Evolutionary conservation across 2,113 vertebrate species (phyloP).

Genomic region (Chaetops frenatus): DNA sequence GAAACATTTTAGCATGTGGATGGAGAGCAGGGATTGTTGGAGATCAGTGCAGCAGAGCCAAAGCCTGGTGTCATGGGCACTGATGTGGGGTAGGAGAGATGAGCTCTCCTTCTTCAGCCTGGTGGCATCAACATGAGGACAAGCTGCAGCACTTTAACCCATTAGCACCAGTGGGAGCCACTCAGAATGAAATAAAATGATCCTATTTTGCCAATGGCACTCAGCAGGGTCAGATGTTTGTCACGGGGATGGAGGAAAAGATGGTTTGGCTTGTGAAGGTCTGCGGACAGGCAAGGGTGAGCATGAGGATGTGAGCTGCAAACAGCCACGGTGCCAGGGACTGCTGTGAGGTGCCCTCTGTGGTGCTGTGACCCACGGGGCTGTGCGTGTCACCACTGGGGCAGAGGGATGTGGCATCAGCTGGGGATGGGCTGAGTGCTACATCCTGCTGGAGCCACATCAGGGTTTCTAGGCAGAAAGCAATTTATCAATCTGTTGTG

Average conservation of each 20-base stretch:
- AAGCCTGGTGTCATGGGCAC: background rate
- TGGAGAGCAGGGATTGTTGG: background rate
- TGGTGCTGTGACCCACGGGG: fast-evolving
- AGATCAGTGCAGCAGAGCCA: background rate
- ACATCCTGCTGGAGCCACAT: fast-evolving
- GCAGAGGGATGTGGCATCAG: fast-evolving
- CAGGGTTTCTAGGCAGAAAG: background rate
- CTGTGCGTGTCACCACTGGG: fast-evolving
- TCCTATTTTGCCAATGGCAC: background rate
- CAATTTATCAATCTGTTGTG: background rate
- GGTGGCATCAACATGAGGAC: background rate
- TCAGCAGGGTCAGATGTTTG: background rate
- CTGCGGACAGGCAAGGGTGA: fast-evolving
- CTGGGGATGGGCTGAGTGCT: fast-evolving
- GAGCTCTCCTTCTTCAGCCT: background rate
- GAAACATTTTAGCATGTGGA: background rate
- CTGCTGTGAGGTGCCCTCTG: fast-evolving
- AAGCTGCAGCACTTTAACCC: background rate
- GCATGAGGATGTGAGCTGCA: fast-evolving
- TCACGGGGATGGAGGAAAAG: background rate
- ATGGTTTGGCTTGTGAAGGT: background rate
- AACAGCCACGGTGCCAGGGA: fast-evolving
- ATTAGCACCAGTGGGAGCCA: background rate
- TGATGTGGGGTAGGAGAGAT: background rate
- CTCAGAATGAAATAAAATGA: background rate